Conservation (phyloP, 2,888 invertebrate genomes). For the Drosophila vallismaia region DNA sequence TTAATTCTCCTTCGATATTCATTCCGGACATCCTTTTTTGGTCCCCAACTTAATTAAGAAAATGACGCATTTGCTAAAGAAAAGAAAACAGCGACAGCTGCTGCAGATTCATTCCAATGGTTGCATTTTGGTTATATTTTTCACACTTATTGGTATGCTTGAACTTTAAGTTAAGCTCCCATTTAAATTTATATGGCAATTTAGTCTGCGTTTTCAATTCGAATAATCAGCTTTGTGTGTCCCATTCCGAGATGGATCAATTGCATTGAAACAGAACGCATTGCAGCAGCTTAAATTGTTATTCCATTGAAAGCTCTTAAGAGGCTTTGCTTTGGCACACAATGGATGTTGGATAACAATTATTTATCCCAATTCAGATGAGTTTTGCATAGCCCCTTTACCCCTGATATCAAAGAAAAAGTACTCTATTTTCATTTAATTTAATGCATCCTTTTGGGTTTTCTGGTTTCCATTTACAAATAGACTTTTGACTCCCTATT, state of each 20-base stretch:
- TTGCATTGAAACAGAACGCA: slow-evolving; percentile 32
- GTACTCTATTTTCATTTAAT: slow-evolving; percentile 8
- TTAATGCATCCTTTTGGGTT: slow-evolving; percentile 22
- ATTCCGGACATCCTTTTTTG: slow-evolving; percentile 1
- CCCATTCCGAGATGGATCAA: slow-evolving; percentile 24
- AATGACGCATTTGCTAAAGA: not conserved
- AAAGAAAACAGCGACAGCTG: too few relatives aligned
- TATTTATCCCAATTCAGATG: slow-evolving; percentile 18
- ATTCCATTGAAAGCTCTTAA: slow-evolving; percentile 27
- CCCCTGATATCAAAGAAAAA: too few relatives aligned
- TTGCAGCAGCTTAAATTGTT: slow-evolving; percentile 33
- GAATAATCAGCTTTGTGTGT: slow-evolving; percentile 23
- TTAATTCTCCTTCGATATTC: slow-evolving; percentile 32
- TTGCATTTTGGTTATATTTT: not conserved
- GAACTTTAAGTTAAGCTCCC: too few relatives aligned
- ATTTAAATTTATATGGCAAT: not conserved
- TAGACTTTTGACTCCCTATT: slow-evolving; percentile 9
- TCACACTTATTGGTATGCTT: too few relatives aligned
- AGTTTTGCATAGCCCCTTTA: not conserved
- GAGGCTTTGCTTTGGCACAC: slow-evolving; percentile 32
- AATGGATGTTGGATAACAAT: slow-evolving; percentile 24
- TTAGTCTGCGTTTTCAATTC: slow-evolving; percentile 15
- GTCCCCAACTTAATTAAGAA: slow-evolving; percentile 21
- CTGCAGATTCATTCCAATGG: too few relatives aligned
- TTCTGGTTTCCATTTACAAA: slow-evolving; percentile 29